Base-by-base conservation (phyloP, 2,797 vertebrate genomes). In the Amazona finschi region DNA sequence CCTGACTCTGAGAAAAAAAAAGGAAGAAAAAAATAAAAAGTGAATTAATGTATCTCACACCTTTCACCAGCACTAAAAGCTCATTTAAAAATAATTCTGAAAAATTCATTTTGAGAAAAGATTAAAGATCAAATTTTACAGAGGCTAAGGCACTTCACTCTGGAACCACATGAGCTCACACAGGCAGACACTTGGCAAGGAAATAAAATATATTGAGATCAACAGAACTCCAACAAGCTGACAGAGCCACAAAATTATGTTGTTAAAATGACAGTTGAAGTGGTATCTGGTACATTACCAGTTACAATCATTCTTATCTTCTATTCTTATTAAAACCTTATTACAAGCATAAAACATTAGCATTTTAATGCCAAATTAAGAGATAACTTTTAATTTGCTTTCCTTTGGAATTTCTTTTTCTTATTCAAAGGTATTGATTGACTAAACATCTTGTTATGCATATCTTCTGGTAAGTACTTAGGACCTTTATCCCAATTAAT, bases 331-430 rank as follows among this genome's bases (percentile, higher is more conserved):
- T 95, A 92, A 86, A 94, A 89, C 62, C 39, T 89, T 47, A 77
- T 95, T 96, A 94, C 31, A 85, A 55, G 36, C 33, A 90, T 62
- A 84, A 96, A 95, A 77, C 52, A 94, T 94, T 91, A 95, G 60
- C 79, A 95, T 95, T 97, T 96, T 96, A 96, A 93, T 84, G 74
- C 60, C 78, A 88, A 44, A 89, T 91, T 95, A 85, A 95, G 91
- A 83, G 52, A 87, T 70, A 93, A 44, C 69, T 82, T 90, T 82
- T 55, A 8, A 67, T 89, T 92, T 88, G 27, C 65, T 94, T 94
- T 85, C 28, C 76, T 87, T 92, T 80, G 36, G 66, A 91, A 38
- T 67, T 39, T 52, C 53, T 49, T 83, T 91, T 88, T 85, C 79
- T 50, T 64, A 73, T 84, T 93, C 47, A 83, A 27, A 91, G 83